A percentile compares a stretch with the other conserved stretches of the same genome.
phyloP scores from a whole-genome alignment of 2,888 invertebrate species.

The Eupeodes latifasciatus region DNA sequence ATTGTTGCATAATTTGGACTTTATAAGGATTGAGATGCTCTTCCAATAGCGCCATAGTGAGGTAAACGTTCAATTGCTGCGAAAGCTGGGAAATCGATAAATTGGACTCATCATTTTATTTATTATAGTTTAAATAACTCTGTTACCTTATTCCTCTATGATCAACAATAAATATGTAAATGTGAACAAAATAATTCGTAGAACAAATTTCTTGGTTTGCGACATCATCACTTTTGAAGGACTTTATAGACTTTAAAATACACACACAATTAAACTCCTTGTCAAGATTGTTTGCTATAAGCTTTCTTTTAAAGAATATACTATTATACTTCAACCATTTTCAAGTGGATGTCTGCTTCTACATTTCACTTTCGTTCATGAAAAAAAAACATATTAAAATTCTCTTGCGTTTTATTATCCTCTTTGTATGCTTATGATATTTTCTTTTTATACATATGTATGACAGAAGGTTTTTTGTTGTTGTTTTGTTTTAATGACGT shows the following conservation, averaged over 20 bases:
- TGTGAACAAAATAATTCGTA: neutral
- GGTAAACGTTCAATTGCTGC: too few species aligned
- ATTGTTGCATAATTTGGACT: too few species aligned
- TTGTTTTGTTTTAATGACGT: conserved; percentile 22
- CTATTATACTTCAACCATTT: conserved; percentile 26
- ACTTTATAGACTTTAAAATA: neutral
- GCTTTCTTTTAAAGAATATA: neutral
- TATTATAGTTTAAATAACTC: too few species aligned
- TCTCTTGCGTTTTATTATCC: conserved; percentile 13
- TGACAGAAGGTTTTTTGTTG: neutral
- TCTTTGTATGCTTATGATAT: conserved; percentile 22
- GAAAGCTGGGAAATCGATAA: too few species aligned
- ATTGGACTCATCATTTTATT: too few species aligned
- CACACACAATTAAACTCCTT: neutral
- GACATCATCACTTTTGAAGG: neutral
- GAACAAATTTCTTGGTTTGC: neutral
- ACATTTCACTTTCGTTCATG: conserved; percentile 47
- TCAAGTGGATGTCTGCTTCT: conserved; percentile 37
- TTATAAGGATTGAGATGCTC: too few species aligned
- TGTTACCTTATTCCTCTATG: too few species aligned
- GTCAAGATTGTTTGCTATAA: neutral
- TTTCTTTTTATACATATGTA: neutral
- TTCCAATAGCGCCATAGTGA: too few species aligned
- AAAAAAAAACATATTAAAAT: conserved; percentile 16
- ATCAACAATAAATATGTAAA: too few species aligned